These are phyloP conservation scores for Aphidius gifuensis DNA, from an alignment of 1,140 invertebrate species.

Conservation along the genomic window DNA sequence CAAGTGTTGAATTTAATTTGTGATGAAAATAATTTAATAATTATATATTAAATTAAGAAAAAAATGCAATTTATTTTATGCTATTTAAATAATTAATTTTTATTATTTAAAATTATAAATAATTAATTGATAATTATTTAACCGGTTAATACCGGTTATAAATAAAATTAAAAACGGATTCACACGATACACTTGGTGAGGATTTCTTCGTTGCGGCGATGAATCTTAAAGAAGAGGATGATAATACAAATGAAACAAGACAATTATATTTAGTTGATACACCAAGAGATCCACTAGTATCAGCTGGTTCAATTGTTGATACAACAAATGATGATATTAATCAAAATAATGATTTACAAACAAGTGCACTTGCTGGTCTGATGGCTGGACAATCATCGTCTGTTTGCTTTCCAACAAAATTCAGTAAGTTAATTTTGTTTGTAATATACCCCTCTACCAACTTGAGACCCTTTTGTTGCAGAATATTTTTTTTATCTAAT, in stretches of 20 bases:
- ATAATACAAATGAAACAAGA: conserved; percentile 35
- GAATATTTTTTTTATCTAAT: conserved; percentile 42
- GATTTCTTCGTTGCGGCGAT: conserved; percentile 30
- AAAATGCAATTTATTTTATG: background rate
- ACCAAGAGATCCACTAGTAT: conserved; percentile 47
- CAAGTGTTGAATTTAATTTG: background rate
- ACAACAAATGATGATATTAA: conserved; percentile 41
- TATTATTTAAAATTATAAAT: background rate
- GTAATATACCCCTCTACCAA: background rate
- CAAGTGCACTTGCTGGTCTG: conserved; percentile 46
- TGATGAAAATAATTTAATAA: background rate
- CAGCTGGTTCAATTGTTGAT: conserved; percentile 40
- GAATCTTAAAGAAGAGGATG: conserved; percentile 51
- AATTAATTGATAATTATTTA: background rate
- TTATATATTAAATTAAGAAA: background rate
- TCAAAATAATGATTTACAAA: conserved; percentile 43
- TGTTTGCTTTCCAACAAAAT: conserved; percentile 53
- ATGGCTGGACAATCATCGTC: conserved; percentile 51
- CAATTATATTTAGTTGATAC: conserved; percentile 47
- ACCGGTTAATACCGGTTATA: conserved; percentile 2
- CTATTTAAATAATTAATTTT: background rate
- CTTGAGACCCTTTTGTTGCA: background rate
- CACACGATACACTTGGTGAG: conserved; percentile 19
- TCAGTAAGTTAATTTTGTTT: conserved; percentile 45
- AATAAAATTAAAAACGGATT: conserved; percentile 11